Conservation (phyloP, 2,797 vertebrate genomes). For the Trichosurus vulpecula region DNA sequence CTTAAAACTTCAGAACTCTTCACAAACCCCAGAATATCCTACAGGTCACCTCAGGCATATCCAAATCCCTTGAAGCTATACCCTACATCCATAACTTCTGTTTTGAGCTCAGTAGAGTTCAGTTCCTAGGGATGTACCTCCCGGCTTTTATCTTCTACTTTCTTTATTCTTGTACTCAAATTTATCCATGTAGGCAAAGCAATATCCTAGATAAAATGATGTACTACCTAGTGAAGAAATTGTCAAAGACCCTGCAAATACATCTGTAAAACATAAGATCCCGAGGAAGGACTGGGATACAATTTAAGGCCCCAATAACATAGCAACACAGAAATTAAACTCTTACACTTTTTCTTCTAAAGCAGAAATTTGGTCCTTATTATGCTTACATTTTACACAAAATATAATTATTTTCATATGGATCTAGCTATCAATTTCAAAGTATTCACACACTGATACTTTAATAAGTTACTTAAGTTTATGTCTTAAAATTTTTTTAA, state of each 20-base stretch:
- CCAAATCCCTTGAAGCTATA: not conserved
- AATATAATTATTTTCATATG: not conserved
- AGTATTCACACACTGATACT: not conserved
- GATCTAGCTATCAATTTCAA: not conserved
- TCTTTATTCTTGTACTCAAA: not conserved
- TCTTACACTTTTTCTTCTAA: not conserved
- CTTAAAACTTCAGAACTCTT: not conserved
- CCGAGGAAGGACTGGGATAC: not conserved
- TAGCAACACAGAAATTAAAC: not conserved
- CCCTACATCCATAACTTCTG: not conserved
- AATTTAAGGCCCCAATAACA: not conserved
- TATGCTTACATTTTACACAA: not conserved
- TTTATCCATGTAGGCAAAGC: not conserved
- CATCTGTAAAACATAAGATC: not conserved
- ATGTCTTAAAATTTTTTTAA: not conserved
- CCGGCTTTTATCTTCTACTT: not conserved
- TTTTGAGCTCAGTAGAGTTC: not conserved
- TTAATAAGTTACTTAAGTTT: not conserved
- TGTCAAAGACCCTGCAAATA: not conserved
- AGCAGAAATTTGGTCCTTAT: not conserved
- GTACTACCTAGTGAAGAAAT: not conserved
- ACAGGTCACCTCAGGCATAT: not conserved
- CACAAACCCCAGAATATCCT: not conserved
- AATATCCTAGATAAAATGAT: not conserved
- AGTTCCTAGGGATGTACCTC: not conserved